Evolutionary conservation across 1,140 invertebrate species (phyloP), one percentile per base, ranked within the genome.

Genomic region (Psilanteris sp.): DNA sequence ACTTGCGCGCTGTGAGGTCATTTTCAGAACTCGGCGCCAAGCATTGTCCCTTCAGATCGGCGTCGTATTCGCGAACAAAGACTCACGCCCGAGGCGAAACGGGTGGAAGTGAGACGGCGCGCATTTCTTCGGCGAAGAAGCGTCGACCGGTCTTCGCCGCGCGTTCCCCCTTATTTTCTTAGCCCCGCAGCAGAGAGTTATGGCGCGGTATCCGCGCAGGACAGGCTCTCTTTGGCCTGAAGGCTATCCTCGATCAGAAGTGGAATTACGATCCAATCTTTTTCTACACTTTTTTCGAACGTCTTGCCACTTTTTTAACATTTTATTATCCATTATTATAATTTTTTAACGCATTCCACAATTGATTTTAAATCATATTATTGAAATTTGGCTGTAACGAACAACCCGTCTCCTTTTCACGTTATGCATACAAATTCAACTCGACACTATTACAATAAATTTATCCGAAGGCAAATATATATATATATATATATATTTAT

Each of bases 11-110:
- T 66, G 50, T 66, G 70, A 73, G 70, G 70, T 73, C 70, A 73
- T 73, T 73, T 73, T 66, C 43, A 59, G 64, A 43, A 54, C 61
- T 71, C 62, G 81, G 76, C 81, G 79, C 79, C 81, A 82, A 66
- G 72, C 80, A 82, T 82, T 82, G 80, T 82, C 79, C 79, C 57
- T 37, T 55, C 15, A 41, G 76, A 79, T 75, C 78, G 57, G 66
- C 68, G 41, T 64, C 59, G 70, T 39, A 41, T 52, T 64, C 46
- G 55, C 66, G 59, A 73, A 73, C 59, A 73, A 73, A 73, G 59
- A 71, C 66, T 75, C 66, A 66, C 73, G 59, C 41, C 71, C 31
- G 77, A 26, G 66, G 62, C 31, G 24, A 41, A 59, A 57, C 26
- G 68, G 16, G 59, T 55, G 57, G 15, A 48, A 74, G 61, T 31